phyloP scores from a whole-genome alignment of 1,140 invertebrate genomes.

The Saccostrea echinata region DNA sequence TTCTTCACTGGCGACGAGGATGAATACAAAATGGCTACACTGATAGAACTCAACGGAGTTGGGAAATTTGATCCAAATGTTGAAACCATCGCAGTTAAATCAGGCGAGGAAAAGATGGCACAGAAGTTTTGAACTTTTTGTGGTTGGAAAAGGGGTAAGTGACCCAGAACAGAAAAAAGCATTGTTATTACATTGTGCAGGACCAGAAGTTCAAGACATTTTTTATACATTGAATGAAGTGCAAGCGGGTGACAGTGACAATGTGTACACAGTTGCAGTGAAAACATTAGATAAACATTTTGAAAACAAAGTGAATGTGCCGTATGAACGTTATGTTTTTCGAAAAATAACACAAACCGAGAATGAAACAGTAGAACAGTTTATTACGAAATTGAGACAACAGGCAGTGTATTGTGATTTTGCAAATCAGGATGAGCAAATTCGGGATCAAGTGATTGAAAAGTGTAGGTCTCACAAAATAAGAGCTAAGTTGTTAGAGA shows the following conservation, averaged over 20 bases:
- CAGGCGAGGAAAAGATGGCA: conserved; percentile 57
- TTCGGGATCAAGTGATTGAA: conserved; percentile 57
- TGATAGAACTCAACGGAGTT: conserved; percentile 27
- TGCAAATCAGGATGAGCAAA: conserved; percentile 42
- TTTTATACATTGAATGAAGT: conserved; percentile 49
- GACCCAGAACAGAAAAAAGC: conserved; percentile 50
- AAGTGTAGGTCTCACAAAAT: conserved; percentile 46
- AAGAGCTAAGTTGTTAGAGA: conserved; percentile 43
- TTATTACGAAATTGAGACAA: conserved; percentile 53
- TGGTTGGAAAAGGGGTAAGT: conserved; percentile 53
- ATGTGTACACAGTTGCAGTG: neutral
- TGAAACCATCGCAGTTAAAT: conserved; percentile 29
- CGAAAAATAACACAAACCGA: neutral
- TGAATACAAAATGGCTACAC: neutral
- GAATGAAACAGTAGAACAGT: conserved; percentile 52
- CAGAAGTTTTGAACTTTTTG: conserved; percentile 54
- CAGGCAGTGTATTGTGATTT: conserved; percentile 53
- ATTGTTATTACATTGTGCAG: conserved; percentile 60
- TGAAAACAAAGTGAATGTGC: conserved; percentile 40
- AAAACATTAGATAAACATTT: conserved; percentile 51
- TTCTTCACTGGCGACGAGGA: too few species aligned
- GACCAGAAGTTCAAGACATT: conserved; percentile 61
- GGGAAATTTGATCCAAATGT: conserved; percentile 12
- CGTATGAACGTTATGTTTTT: conserved; percentile 46
- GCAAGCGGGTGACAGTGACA: neutral